Conservation (phyloP, 2,888 invertebrate genomes). For the Heliothis peltigera region DNA sequence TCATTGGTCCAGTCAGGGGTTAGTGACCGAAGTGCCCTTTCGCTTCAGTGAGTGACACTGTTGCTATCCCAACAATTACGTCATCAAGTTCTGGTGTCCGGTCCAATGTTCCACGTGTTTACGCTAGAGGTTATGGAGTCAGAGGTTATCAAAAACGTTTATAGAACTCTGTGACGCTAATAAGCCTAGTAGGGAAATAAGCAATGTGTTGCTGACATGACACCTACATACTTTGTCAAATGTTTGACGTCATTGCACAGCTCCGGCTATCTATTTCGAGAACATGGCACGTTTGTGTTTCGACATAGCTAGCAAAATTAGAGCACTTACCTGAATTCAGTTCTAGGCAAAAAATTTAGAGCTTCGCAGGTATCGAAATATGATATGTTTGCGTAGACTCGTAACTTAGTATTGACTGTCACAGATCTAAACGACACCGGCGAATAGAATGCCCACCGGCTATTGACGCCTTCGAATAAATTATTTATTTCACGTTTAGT, state of each 20-base stretch:
- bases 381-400: background rate
- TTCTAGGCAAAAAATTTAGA: background rate
- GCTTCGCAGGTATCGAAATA: background rate
- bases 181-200: conserved; percentile 15
- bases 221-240: conserved; percentile 11
- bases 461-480: conserved; percentile 33
- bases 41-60: conserved; percentile 47
- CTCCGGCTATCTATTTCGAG: background rate
- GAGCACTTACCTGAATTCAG: background rate
- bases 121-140: background rate
- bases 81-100: conserved; percentile 23
- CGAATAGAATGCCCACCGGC: conserved; percentile 16
- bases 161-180: background rate
- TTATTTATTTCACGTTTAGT: conserved; percentile 54
- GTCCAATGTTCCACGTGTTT: conserved; percentile 3
- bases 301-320: background rate
- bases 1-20: conserved; percentile 29
- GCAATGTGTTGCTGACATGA: conserved; percentile 15
- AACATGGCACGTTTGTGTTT: conserved; percentile 4
- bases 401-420: background rate
- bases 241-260: conserved; percentile 20
- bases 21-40: conserved; percentile 38
- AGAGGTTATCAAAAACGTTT: conserved; percentile 9
- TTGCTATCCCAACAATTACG: conserved; percentile 38
- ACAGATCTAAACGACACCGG: background rate